phyloP scores from a whole-genome alignment of 2,797 vertebrate species.

The Sebastes jordani region DNA sequence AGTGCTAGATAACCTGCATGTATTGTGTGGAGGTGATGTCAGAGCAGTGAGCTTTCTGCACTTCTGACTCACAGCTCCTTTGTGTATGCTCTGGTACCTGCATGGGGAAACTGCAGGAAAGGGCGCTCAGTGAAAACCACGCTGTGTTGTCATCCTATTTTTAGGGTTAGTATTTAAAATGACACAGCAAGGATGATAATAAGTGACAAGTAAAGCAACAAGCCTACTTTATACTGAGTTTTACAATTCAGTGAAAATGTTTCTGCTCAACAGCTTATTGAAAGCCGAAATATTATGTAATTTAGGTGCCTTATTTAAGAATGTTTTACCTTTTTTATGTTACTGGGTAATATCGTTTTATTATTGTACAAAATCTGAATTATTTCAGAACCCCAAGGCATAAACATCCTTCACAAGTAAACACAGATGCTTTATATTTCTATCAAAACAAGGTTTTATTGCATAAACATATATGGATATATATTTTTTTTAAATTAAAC shows the following conservation, averaged over 20 bases:
- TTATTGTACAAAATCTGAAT: background rate
- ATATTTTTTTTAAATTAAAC: slow-evolving; percentile 81
- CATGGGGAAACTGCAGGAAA: slow-evolving; percentile 4
- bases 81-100: slow-evolving; percentile 1
- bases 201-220: slow-evolving; percentile 47
- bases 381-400: background rate
- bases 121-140: slow-evolving; percentile 1
- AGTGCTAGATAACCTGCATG: slow-evolving; percentile 29
- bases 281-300: background rate
- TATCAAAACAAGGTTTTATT: slow-evolving; percentile 91
- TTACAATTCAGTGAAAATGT: background rate
- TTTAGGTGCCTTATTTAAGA: background rate
- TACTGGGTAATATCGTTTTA: background rate
- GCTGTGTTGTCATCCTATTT: slow-evolving; percentile 42
- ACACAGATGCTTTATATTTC: slow-evolving; percentile 47
- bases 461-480: slow-evolving; percentile 96
- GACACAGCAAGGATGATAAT: slow-evolving; percentile 7
- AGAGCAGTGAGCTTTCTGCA: background rate
- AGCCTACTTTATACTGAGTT: background rate
- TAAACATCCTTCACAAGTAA: slow-evolving; percentile 23
- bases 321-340: background rate
- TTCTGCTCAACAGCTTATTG: background rate
- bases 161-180: slow-evolving; percentile 52
- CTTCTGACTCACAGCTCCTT: slow-evolving; percentile 8
- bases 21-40: background rate